phyloP scores from a whole-genome alignment of 2,797 vertebrate genomes.

The Acipenser oxyrinchus region DNA sequence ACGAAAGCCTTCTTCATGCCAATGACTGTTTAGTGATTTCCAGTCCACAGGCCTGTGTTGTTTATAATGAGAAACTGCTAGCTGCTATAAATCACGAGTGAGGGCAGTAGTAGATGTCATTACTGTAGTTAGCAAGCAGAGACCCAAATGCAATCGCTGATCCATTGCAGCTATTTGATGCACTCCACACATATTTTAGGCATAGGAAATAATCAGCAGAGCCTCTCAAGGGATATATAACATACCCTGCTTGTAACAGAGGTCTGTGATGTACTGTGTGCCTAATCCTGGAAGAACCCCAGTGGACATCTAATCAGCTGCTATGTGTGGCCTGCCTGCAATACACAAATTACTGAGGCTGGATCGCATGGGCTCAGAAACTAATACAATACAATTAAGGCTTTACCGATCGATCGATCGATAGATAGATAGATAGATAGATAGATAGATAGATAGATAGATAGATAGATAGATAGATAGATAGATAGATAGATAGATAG shows the following conservation, averaged over 20 bases:
- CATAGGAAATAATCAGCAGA: neutral
- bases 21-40: neutral
- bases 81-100: neutral
- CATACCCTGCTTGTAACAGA: conserved; percentile 2
- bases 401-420: too few species aligned
- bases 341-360: too few species aligned
- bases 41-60: neutral
- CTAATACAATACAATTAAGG: too few species aligned
- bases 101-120: neutral
- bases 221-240: conserved; percentile 1
- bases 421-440: too few species aligned
- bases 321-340: too few species aligned
- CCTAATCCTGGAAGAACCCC: neutral
- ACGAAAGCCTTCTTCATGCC: neutral
- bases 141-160: conserved; percentile 4
- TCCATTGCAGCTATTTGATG: conserved; percentile 3
- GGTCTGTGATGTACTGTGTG: conserved; percentile 4
- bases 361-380: too few species aligned
- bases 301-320: too few species aligned
- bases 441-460: too few species aligned
- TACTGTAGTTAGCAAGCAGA: neutral
- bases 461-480: too few species aligned
- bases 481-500: too few species aligned
- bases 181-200: neutral
- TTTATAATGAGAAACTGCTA: neutral